These are phyloP conservation scores for Ciconia stormi DNA, from an alignment of 2,113 vertebrate genomes.

Conservation along the genomic window DNA sequence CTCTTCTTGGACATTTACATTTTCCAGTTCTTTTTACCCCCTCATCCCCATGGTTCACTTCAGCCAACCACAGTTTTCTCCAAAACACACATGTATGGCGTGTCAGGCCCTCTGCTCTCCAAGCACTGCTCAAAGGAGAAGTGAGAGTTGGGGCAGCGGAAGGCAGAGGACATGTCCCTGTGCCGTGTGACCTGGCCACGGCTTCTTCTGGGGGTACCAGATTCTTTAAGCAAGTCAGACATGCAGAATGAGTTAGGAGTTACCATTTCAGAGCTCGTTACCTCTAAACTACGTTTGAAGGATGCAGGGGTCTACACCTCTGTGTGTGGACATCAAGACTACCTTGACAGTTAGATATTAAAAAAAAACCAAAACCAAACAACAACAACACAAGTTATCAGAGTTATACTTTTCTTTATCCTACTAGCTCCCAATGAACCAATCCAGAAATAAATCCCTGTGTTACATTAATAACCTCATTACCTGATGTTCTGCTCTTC, in stretches of 20 bases:
- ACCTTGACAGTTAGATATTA: not conserved
- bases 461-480: not conserved
- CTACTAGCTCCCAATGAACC: not conserved
- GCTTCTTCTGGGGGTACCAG: not conserved
- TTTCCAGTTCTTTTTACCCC: not conserved
- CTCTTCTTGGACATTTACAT: not conserved
- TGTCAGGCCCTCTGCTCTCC: not conserved
- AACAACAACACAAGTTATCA: not conserved
- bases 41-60: not conserved
- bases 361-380: not conserved
- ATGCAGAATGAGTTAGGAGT: slow-evolving; percentile 64
- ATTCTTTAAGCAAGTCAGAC: slow-evolving; percentile 45
- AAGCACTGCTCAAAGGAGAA: slow-evolving; percentile 2
- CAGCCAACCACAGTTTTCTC: not conserved
- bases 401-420: not conserved
- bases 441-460: not conserved
- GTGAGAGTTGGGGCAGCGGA: not conserved
- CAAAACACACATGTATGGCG: not conserved
- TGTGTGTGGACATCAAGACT: slow-evolving; percentile 66
- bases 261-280: slow-evolving; percentile 47
- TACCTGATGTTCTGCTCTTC: not conserved
- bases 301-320: slow-evolving; percentile 63
- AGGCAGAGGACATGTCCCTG: not conserved
- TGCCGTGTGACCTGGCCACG: not conserved
- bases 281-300: slow-evolving; percentile 50